Base-by-base conservation (phyloP, 2,113 vertebrate species). In the Prolemur simus region DNA sequence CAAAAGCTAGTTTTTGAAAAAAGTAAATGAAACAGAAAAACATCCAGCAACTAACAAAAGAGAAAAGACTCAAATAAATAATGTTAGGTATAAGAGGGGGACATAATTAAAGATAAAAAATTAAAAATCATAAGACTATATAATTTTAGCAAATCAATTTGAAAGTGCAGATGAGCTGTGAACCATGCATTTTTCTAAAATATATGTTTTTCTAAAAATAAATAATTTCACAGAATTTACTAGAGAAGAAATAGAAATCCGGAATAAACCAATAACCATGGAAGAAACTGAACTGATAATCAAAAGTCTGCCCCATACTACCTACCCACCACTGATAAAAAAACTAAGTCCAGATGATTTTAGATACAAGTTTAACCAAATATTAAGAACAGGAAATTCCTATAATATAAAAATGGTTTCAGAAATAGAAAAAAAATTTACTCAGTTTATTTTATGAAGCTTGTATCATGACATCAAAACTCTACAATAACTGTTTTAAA, bases 11-110 rank as follows among this genome's bases (percentile, higher is more conserved):
- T 17, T 92, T 91, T 87, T 88, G 25, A 83, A 73, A 80, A 93
- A 84, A 77, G 15, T 66, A 76, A 93, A 85, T 88, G n/a, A 69
- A 91, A 58, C n/a, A 94, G 60, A 95, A 84, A 93, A 94, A 78
- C 88, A 17, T 81, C 39, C 93, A 89, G 52, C 5, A 93, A 63
- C 29, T 56, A 91, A 6, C 45, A 63, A 87, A 63, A 66, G 11
- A 94, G 56, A n/a, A 54, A 56, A 58, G 34, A 21, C 42, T 97
- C 39, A 71, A 27, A 66, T 66, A 84, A 91, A 77, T 87, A 78
- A 64, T 85, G 66, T 52, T 91, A 74, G 27, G 20, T 32, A 69
- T 91, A 64, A 91, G 12, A 89, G 7, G 8, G 52, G 60, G 17
- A 21, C 17, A 56, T 37, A 73, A 54, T 37, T 78, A 74, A 92